Base-by-base conservation (phyloP, 2,113 vertebrate genomes). In the Thalassarche chlororhynchos region DNA sequence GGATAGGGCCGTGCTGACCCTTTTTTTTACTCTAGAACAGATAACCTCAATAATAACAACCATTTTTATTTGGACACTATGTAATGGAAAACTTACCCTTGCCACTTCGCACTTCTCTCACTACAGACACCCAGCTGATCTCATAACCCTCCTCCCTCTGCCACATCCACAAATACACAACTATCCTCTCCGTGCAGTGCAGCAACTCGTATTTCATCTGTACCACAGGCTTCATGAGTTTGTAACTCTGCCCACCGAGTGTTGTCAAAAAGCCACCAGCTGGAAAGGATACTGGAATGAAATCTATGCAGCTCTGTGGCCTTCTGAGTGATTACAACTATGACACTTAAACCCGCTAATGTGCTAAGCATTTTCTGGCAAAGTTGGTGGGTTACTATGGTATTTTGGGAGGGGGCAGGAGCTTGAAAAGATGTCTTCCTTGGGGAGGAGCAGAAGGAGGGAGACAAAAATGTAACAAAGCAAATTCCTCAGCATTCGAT, bases 361-460 rank as follows among this genome's bases (percentile, higher is more conserved):
- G 97, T 97, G 97, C 95, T 97, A 98, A 98, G 95, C 96, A 94
- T 97, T 98, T 98, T 98, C 96, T 98, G 97, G 96, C 98, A 97
- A 96, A 79, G 71, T 71, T 25, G 29, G 65, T 79, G 93, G 82
- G 95, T 96, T 94, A 90, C 87, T 87, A 55, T 2, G 4, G 95
- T 93, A 97, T 98, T 98, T 97, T 95, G 93, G 96, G 97, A 96
- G 66, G 92, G 84, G 90, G 93, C 72, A 96, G 94, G 90, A 81
- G 54, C 79, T 93, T 87, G 85, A 89, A 90, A 91, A 91, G 65
- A 87, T 70, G 4, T 90, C 95, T 91, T 86, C 74, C 70, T 82
- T 54, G 51, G 82, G 77, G 74, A 96, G 70, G 47, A 71, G 62
- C 32, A 46, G 70, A 89, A 96, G 54, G 75, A 95, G 91, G 89